A percentile compares a stretch with the other conserved stretches of the same genome.
Conservation (phyloP, 2,797 vertebrate genomes). For the Agapornis canus region DNA sequence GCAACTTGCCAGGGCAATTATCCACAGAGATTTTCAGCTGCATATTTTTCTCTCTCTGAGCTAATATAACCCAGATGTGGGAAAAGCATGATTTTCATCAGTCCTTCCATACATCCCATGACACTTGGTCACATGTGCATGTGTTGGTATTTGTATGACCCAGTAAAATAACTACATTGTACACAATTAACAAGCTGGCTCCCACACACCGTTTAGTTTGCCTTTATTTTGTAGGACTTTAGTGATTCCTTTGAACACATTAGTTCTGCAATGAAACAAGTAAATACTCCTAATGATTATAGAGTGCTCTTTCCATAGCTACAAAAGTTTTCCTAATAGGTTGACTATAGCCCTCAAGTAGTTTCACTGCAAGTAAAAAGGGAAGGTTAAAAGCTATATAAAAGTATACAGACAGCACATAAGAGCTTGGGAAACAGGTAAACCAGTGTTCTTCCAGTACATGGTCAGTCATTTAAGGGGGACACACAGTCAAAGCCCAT, state of each 20-base stretch:
- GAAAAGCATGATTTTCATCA: constrained; percentile 38
- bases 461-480: not conserved
- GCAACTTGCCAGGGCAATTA: constrained; percentile 54
- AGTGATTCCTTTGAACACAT: not conserved
- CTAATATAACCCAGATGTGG: constrained; percentile 72
- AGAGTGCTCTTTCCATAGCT: not conserved
- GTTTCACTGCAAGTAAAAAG: not conserved
- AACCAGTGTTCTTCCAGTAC: not conserved
- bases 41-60: constrained; percentile 48
- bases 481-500: not conserved
- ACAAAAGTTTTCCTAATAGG: not conserved
- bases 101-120: constrained; percentile 15
- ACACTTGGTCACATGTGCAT: not conserved
- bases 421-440: not conserved
- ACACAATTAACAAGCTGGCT: not conserved
- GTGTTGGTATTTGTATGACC: not conserved
- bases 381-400: not conserved
- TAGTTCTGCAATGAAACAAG: not conserved
- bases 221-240: not conserved
- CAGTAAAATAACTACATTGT: not conserved
- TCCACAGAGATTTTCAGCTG: constrained; percentile 35
- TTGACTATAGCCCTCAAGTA: not conserved
- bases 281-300: not conserved
- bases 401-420: not conserved
- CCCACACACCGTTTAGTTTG: not conserved